Evolutionary conservation across 2,113 vertebrate species (phyloP), one percentile per base, ranked within the genome.

Genomic region (Dipodomys ordii): DNA sequence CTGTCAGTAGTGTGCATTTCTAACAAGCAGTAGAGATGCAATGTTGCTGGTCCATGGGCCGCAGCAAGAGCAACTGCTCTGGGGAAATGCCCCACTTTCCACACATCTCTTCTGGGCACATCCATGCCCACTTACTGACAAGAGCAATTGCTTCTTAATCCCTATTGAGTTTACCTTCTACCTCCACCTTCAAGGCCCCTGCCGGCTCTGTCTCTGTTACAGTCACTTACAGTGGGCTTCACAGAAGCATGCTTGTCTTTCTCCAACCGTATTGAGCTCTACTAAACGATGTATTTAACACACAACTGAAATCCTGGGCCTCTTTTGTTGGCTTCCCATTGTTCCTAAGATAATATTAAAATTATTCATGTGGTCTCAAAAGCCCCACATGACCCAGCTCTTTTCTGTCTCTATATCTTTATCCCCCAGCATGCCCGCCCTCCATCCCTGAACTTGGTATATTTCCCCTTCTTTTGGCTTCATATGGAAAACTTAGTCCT

Each of bases 31-130:
- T 35, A 76, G 49, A 86, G 16, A 82, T 78, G 28, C 35, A 53
- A 3, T 39, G 16, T 23, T 23, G 0, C 10, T 7, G 1, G 30
- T 73, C 80, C 3, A 0, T 13, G 25, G 46, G 25, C 23, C 16
- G 87, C 57, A 67, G 4, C 57, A 1, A 49, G 28, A 90, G 65
- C 39, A 89, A 32, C 71, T 88, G 65, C 46, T 12, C 4, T 16
- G 13, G 15, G 39, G 22, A 90, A 90, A 64, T 57, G 39, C n/a
- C 20, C 9, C 65, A 13, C 3, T 57, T 85, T 91, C 85, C 71
- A 62, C 16, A 46, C n/a, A 78, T 35, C 4, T 44, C 39, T 73
- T 39, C 27, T 76, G 71, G 27, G 68, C 10, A 35, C 57, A 67
- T 19, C 11, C 65, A 62, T 3, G 35, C 6, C 15, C n/a, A 81